Evolutionary conservation across 2,797 vertebrate species (phyloP).

Genomic region (Clarias pachynema): DNA sequence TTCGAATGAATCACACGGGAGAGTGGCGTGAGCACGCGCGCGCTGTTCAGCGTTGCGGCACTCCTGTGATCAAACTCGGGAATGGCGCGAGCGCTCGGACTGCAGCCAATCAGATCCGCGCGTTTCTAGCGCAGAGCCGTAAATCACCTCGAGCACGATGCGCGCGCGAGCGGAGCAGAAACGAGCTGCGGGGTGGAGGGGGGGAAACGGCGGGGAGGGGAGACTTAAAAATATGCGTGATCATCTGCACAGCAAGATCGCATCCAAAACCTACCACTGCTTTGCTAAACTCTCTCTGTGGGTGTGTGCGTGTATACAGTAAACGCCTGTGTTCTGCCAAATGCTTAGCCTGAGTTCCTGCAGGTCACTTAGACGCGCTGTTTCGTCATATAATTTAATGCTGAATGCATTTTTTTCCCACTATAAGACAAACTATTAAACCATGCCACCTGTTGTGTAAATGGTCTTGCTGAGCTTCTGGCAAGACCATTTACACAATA

Average conservation of each 20-base stretch:
- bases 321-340: background rate
- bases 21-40: background rate
- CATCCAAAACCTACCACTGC: background rate
- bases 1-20: background rate
- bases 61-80: constrained; percentile 25
- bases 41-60: constrained; percentile 20
- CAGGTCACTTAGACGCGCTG: background rate
- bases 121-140: constrained; percentile 39
- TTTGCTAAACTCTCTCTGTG: background rate
- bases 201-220: constrained; percentile 9
- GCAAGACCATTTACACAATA: background rate
- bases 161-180: constrained; percentile 14
- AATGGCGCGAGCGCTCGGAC: constrained; percentile 25
- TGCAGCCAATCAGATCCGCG: constrained; percentile 34
- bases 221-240: background rate
- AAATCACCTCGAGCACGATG: constrained; percentile 41
- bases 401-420: background rate
- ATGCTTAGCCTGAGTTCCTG: background rate
- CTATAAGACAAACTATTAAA: background rate
- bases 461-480: background rate
- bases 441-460: constrained; percentile 5
- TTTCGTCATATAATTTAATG: background rate
- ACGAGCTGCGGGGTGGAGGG: background rate
- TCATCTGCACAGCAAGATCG: constrained; percentile 11
- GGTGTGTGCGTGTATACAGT: background rate